Base-by-base conservation (phyloP, 2,113 vertebrate genomes). In the Nothoprocta pentlandii region DNA sequence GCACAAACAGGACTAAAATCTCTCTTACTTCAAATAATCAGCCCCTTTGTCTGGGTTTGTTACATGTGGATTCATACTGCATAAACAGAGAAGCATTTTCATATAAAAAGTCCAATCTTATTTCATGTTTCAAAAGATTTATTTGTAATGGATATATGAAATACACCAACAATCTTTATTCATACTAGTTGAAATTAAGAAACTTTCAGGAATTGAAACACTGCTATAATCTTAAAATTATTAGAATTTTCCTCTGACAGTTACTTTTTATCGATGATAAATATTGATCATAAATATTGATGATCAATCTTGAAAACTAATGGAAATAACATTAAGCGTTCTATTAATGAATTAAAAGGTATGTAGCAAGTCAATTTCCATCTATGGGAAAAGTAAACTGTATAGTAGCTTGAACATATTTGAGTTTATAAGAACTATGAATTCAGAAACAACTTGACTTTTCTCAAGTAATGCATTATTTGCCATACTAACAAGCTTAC, bases 251-350 rank as follows among this genome's bases (percentile, higher is more conserved):
- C 49, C 34, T 56, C 16, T 78, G 32, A 49, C 12, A 42, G 6
- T 47, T 77, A 83, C 15, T 63, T 12, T 34, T 41, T 41, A 12
- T 10, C 47, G 47, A 62, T 22, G 10, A 49, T 20, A 77, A 64
- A 64, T 39, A 39, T 39, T 39, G 36, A 39, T 39, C 36, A 39
- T 39, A 39, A 39, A 39, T 39, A 39, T 39, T 39, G 36, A 8
- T 39, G 36, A 39, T 39, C 49, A 70, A 42, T 58, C 12, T 62
- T 82, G 10, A 90, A 47, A 78, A 47, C 25, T 83, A 30, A 16
- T 25, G 14, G 47, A 70, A 49, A 83, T 25, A 63, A 1, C n/a
- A 58, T 49, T 2, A 1, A 1, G 1, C 7, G 7, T 30, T 34
- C 26, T 34, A 41, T 4, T 70, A 84, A 49, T 49, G 63, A 54